phyloP scores from a whole-genome alignment of 1,140 invertebrate genomes.

The Bradynema listronoti region DNA sequence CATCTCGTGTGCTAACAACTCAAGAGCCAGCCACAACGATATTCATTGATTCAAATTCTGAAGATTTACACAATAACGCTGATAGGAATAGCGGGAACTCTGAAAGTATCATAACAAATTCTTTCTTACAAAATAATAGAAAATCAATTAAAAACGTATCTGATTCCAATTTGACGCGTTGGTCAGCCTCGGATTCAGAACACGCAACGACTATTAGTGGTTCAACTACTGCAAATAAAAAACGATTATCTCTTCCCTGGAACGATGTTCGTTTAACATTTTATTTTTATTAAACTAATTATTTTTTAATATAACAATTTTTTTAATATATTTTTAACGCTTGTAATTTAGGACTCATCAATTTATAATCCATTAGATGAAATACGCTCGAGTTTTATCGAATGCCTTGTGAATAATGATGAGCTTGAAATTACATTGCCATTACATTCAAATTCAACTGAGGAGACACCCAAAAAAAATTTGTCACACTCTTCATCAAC shows the following conservation, averaged over 20 bases:
- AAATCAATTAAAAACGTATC: neutral
- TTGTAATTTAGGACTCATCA: neutral
- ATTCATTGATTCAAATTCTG: too few relatives aligned
- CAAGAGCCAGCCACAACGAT: too few relatives aligned
- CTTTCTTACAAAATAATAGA: neutral
- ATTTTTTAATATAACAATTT: neutral
- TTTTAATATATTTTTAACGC: neutral
- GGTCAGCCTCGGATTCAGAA: neutral
- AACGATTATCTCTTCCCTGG: neutral
- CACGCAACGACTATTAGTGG: neutral
- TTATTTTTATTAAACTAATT: neutral
- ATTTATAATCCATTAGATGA: slow-evolving; percentile 8
- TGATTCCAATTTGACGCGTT: neutral
- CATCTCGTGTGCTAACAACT: neutral
- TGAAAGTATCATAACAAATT: neutral
- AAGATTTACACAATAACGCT: neutral
- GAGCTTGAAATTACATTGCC: too few relatives aligned
- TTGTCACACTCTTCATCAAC: too few relatives aligned
- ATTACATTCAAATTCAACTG: too few relatives aligned
- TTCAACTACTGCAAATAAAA: neutral
- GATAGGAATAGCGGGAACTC: neutral
- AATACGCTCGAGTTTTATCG: slow-evolving; percentile 1
- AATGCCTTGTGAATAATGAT: neutral
- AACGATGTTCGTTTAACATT: neutral
- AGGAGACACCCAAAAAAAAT: too few relatives aligned